A percentile compares a stretch with the other conserved stretches of the same genome.
Evolutionary conservation across 2,888 invertebrate genomes (phyloP).

Genomic region (Malacosoma neustria): DNA sequence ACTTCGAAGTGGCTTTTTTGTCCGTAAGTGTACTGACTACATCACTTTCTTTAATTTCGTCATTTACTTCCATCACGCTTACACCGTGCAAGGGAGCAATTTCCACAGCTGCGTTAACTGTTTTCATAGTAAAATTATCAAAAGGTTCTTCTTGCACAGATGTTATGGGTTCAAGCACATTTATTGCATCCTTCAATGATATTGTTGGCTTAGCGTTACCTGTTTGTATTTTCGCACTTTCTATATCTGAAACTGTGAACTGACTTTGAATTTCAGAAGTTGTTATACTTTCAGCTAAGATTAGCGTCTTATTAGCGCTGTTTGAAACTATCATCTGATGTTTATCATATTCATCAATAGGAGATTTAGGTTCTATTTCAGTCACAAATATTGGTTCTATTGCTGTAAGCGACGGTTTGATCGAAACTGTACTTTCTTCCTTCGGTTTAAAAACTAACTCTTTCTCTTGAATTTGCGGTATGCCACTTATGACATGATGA

Average conservation of each 20-base stretch:
- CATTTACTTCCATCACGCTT: constrained; percentile 77
- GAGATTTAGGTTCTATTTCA: constrained; percentile 40
- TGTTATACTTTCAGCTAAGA: constrained; percentile 56
- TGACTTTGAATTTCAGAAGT: constrained; percentile 73
- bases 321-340: constrained; percentile 20
- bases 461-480: constrained; percentile 45
- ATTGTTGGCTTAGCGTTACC: constrained; percentile 74
- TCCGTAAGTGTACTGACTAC: constrained; percentile 60
- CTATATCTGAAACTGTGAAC: constrained; percentile 56
- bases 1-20: constrained; percentile 69
- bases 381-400: constrained; percentile 48
- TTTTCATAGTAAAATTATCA: constrained; percentile 55
- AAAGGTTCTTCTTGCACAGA: constrained; percentile 77
- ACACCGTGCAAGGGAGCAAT: constrained; percentile 78
- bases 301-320: constrained; percentile 33
- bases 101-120: constrained; percentile 70
- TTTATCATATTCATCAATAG: constrained; percentile 31
- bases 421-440: constrained; percentile 25
- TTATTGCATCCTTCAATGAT: constrained; percentile 78
- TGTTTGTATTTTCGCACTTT: constrained; percentile 35
- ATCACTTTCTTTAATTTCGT: constrained; percentile 75
- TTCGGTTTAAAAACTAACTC: constrained; percentile 40
- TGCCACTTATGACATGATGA: constrained; percentile 61
- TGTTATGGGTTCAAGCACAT: constrained; percentile 76
- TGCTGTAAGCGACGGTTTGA: constrained; percentile 43